Conservation (phyloP, 2,888 invertebrate species). For the Sinohyriopsis cumingii region DNA sequence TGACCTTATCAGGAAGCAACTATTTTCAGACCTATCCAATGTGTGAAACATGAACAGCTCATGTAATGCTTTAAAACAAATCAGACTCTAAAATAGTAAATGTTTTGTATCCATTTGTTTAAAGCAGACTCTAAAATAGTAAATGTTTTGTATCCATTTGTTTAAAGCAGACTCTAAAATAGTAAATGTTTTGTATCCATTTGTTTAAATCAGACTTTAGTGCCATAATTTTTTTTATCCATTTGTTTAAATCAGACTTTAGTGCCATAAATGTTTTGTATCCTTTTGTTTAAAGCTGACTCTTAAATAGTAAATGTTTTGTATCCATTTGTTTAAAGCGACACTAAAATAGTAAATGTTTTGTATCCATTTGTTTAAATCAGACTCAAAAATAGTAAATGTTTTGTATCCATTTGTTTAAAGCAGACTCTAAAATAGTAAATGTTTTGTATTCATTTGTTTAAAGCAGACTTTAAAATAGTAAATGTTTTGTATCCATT, state of each 20-base stretch:
- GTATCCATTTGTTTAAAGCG: slow-evolving; percentile 7
- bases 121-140: slow-evolving; percentile 38
- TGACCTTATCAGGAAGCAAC: no score
- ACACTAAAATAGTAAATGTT: neutral
- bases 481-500: no score
- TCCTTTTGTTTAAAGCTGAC: slow-evolving; percentile 5
- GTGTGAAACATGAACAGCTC: no score
- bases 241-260: no score
- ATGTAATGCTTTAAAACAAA: no score
- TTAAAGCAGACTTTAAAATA: no score
- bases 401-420: no score
- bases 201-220: slow-evolving; percentile 71
- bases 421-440: no score
- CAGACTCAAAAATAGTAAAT: slow-evolving; percentile 44
- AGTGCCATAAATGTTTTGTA: neutral
- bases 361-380: slow-evolving; percentile 19
- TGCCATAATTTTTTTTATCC: slow-evolving; percentile 73
- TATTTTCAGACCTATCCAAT: no score
- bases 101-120: slow-evolving; percentile 17
- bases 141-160: neutral
- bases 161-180: slow-evolving; percentile 45
- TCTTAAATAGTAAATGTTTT: neutral
- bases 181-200: neutral
- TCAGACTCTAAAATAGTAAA: no score
- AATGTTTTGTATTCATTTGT: no score